Percentiles rank a stretch among this genome's conserved stretches.
Conservation (phyloP, 1,140 invertebrate species). For the Aphaenogaster floridana region DNA sequence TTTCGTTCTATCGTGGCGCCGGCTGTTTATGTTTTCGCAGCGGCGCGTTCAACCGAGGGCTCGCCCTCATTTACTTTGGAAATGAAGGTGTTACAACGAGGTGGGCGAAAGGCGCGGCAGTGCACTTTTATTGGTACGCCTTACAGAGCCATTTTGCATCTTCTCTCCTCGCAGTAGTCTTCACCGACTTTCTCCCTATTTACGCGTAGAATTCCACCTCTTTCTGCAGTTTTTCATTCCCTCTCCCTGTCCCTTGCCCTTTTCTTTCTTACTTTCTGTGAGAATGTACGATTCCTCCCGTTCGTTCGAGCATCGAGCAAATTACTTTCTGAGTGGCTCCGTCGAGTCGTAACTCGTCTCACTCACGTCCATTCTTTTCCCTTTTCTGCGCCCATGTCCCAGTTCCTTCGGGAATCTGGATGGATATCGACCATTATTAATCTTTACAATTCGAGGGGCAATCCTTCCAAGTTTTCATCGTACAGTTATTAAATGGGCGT, state of each 20-base stretch:
- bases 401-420: slow-evolving; percentile 62
- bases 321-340: slow-evolving; percentile 76
- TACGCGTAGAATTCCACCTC: slow-evolving; percentile 57
- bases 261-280: slow-evolving; percentile 34
- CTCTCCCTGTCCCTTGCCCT: slow-evolving; percentile 4
- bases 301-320: slow-evolving; percentile 73
- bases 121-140: slow-evolving; percentile 67
- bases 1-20: slow-evolving; percentile 46
- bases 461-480: slow-evolving; percentile 72
- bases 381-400: slow-evolving; percentile 10
- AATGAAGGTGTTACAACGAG: slow-evolving; percentile 67
- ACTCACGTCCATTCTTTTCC: slow-evolving; percentile 48
- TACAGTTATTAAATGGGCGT: slow-evolving; percentile 71
- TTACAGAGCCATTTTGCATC: slow-evolving; percentile 74
- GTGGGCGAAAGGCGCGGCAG: slow-evolving; percentile 22
- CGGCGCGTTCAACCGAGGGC: slow-evolving; percentile 51
- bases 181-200: slow-evolving; percentile 63
- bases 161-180: slow-evolving; percentile 34
- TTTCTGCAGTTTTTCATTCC: slow-evolving; percentile 40
- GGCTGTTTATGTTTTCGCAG: slow-evolving; percentile 69
- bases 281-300: slow-evolving; percentile 62
- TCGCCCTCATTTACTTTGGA: slow-evolving; percentile 72
- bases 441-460: slow-evolving; percentile 64
- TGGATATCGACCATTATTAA: slow-evolving; percentile 75
- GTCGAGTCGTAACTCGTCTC: slow-evolving; percentile 58